Percentiles rank a stretch among this genome's conserved stretches.
Conservation (phyloP, 2,888 invertebrate genomes). For the Trichogramma dendrolimi region DNA sequence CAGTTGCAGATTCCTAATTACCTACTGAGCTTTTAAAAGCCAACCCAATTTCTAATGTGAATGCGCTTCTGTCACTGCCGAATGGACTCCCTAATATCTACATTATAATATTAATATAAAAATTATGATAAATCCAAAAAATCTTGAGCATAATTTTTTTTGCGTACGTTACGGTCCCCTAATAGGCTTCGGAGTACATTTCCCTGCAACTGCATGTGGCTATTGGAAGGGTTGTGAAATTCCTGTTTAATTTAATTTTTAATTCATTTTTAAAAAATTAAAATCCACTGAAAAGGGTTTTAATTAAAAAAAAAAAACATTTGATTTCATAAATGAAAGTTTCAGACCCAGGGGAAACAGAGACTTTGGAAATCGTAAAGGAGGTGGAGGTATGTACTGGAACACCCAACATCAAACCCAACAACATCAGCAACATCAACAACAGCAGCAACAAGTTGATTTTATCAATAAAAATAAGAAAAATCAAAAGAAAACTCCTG, state of each 20-base stretch:
- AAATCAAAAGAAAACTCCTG: slow-evolving; percentile 61
- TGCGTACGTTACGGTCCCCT: too few relatives aligned
- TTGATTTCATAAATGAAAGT: slow-evolving; percentile 29
- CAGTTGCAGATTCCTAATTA: too few relatives aligned
- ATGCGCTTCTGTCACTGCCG: too few relatives aligned
- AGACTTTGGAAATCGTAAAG: slow-evolving; percentile 46
- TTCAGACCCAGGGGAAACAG: slow-evolving; percentile 48
- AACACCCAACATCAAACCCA: slow-evolving; percentile 40
- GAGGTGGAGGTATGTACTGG: slow-evolving; percentile 46
- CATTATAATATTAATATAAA: too few relatives aligned
- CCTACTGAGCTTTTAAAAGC: too few relatives aligned
- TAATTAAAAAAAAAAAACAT: not conserved
- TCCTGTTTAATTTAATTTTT: not conserved
- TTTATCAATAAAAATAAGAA: slow-evolving; percentile 40
- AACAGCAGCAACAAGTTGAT: slow-evolving; percentile 30
- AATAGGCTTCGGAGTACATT: too few relatives aligned
- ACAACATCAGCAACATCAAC: slow-evolving; percentile 31
- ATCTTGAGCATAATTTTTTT: too few relatives aligned
- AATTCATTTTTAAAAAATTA: not conserved
- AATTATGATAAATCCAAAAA: too few relatives aligned
- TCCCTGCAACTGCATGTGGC: too few relatives aligned
- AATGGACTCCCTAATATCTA: too few relatives aligned
- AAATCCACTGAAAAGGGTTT: slow-evolving; percentile 10
- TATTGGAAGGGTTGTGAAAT: not conserved
- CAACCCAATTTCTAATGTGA: too few relatives aligned